Conservation (phyloP, 2,113 vertebrate species). For the Seriola rivoliana region DNA sequence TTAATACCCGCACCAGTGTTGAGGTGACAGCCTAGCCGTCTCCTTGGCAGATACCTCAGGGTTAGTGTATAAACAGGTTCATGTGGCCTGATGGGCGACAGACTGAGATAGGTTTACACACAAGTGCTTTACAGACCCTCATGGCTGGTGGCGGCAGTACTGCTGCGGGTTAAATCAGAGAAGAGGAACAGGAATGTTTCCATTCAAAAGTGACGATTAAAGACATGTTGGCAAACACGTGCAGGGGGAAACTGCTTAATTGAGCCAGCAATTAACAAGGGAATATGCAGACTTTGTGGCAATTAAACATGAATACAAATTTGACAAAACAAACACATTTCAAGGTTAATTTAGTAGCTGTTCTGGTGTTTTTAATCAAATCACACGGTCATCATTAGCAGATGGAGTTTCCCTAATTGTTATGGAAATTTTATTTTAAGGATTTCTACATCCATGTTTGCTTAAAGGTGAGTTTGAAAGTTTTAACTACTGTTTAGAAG, state of each 20-base stretch:
- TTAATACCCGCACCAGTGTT: conserved; percentile 79
- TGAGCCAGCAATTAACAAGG: not conserved
- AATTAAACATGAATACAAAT: not conserved
- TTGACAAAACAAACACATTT: not conserved
- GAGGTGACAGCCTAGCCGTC: conserved; percentile 81
- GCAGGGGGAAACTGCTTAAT: conserved; percentile 20
- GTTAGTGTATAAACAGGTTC: conserved; percentile 76
- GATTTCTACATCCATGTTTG: not conserved
- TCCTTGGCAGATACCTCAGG: conserved; percentile 79
- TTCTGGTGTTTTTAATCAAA: not conserved
- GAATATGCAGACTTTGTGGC: not conserved
- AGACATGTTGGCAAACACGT: conserved; percentile 22
- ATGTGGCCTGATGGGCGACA: conserved; percentile 56
- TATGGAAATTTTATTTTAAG: not conserved
- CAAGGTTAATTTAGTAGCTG: not conserved
- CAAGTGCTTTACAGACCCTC: conserved; percentile 41
- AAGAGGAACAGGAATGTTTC: conserved; percentile 41
- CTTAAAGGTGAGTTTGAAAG: too few relatives aligned
- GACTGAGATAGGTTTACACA: conserved; percentile 76
- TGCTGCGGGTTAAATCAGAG: conserved; percentile 46
- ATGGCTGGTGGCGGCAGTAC: conserved; percentile 20
- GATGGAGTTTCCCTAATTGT: not conserved
- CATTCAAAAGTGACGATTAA: conserved; percentile 53
- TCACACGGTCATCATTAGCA: not conserved
- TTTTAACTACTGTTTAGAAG: too few relatives aligned